Base-by-base conservation (phyloP, 2,797 vertebrate species). In the Masticophis lateralis region DNA sequence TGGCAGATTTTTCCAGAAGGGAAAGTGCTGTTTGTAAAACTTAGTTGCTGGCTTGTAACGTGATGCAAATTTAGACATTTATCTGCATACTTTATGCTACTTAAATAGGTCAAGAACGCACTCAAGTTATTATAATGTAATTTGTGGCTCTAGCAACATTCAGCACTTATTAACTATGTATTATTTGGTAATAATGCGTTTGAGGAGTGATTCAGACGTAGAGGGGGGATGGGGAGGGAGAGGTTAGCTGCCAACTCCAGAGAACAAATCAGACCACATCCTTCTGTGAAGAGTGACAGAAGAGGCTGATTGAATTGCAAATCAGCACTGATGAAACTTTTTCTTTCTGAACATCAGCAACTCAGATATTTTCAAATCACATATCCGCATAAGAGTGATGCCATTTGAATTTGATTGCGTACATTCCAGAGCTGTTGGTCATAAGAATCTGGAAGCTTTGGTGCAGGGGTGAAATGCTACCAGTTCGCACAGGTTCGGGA, bases 221-320 rank as follows among this genome's bases (percentile, higher is more conserved):
- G 51, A 88, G 92, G 51, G 43, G 74, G 87, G 93, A 92, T 88
- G 63, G 93, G 11, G 16, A 2, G 32, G 53, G n/a, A 56, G 22
- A 69, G 32, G 95, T 11, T 90, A 90, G 91, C 61, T 56, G 59
- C 66, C 66, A 13, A 28, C 91, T 92, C 91, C 92, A 88, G 61
- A 51, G 27, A 89, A 86, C 89, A 93, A 86, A 60, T 0, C 0
- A 91, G 92, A 0, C 22, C 1, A 57, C 74, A 91, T 88, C 92
- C 16, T 87, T 91, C 91, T 94, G 43, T 93, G 91, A 96, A 90
- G 91, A 94, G 89, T 90, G 94, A 96, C 89, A 94, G 94, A 92
- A 95, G 94, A 95, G 96, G 96, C 93, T 96, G 94, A 95, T 94
- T 93, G 91, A 90, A 95, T 94, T 96, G 94, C 93, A 94, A 95